phyloP scores from a whole-genome alignment of 1,140 invertebrate genomes.

The Drosophila mauritiana region DNA sequence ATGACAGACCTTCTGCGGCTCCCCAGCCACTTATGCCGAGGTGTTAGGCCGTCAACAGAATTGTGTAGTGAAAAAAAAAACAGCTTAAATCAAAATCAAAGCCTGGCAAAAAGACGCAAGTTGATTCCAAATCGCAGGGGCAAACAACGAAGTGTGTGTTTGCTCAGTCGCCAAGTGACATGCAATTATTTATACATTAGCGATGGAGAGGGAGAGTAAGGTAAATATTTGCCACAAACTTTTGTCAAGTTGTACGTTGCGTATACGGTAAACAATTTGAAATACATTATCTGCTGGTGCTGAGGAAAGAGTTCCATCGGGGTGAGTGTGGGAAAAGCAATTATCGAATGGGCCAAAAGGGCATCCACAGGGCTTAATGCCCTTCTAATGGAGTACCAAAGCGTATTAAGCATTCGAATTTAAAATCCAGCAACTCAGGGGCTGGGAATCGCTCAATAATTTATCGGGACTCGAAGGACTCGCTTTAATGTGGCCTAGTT shows the following conservation, averaged over 20 bases:
- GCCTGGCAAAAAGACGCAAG: constrained; percentile 5
- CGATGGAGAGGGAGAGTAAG: constrained; percentile 42
- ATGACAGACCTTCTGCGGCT: constrained; percentile 41
- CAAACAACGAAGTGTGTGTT: constrained; percentile 51
- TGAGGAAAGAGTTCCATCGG: constrained; percentile 11
- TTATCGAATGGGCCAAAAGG: constrained; percentile 3
- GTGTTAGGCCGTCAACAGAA: constrained; percentile 58
- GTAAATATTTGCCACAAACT: constrained; percentile 64
- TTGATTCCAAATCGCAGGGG: constrained; percentile 30
- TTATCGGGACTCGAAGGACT: constrained; percentile 40
- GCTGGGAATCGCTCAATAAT: constrained; percentile 31
- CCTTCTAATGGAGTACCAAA: neutral
- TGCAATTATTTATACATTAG: constrained; percentile 78
- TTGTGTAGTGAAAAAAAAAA: constrained; percentile 10
- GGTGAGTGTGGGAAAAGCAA: constrained; percentile 6
- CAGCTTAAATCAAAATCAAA: constrained; percentile 23
- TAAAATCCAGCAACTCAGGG: constrained; percentile 1
- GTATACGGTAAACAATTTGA: constrained; percentile 50
- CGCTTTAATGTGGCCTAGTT: constrained; percentile 14
- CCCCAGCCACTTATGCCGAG: constrained; percentile 32
- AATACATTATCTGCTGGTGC: constrained; percentile 31
- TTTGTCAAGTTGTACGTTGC: constrained; percentile 40
- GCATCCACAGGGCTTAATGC: neutral
- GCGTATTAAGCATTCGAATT: neutral
- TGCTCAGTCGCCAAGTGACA: constrained; percentile 63